Base-by-base conservation (phyloP, 2,888 invertebrate species). In the Synanthedon vespiformis region DNA sequence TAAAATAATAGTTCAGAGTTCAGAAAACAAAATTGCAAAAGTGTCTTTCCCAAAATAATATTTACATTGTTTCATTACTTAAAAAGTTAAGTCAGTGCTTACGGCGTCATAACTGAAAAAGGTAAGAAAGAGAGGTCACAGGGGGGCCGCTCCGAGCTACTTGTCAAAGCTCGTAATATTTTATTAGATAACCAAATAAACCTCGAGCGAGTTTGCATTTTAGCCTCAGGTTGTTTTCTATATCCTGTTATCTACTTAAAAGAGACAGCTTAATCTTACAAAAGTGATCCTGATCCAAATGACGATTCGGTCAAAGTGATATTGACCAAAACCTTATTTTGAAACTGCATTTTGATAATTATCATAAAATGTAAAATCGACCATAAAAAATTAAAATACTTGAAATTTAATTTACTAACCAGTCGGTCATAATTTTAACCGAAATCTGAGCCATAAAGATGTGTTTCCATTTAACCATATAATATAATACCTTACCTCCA, bases 141-240 rank as follows among this genome's bases (percentile, higher is more conserved):
- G 67, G 74, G 76, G 80, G 78, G 71, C 76, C 72, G 74, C 77
- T 74, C 58, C 61, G 60, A 74, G 80, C 77, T 75, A 80, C 77
- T 83, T 83, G 83, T 85, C 83, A 82, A 78, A 77, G 67, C 80
- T 84, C 85, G 81, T 85, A 83, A 85, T 85, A 85, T 86, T 86
- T 85, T 86, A 86, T 85, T 84, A 80, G 80, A 83, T 84, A 80
- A 85, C 83, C 81, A 78, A 85, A 83, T 85, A 83, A 83, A 82
- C 75, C 70, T 70, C 65, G 69, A 63, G 69, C 65, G 66, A 63
- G 65, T 74, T 76, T 73, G 74, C 72, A 74, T 76, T 79, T 74
- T 72, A 62, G 60, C 67, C 65, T 56, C 55, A 55, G 60, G 61
- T 57, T 51, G 49, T 59, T 57, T 58, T 44, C 44, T 52, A 51